Conservation (phyloP, 2,888 invertebrate species). For the Heliconius ethilla region DNA sequence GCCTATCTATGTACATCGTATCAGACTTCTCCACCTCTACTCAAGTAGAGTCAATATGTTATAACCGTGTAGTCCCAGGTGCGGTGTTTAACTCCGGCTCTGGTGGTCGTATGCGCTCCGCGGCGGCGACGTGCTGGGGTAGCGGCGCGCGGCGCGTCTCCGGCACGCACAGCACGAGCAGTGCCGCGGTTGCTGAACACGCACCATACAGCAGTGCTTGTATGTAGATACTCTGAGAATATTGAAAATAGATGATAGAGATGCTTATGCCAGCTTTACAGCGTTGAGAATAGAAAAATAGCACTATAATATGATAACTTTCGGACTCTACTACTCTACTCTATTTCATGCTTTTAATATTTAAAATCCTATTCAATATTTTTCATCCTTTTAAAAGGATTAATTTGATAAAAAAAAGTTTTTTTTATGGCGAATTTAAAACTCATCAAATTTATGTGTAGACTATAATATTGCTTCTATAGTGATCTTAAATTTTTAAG, state of each 20-base stretch:
- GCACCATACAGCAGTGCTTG: constrained; percentile 77
- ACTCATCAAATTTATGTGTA: no score
- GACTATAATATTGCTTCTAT: not conserved
- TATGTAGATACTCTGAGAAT: constrained; percentile 57
- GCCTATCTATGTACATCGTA: not conserved
- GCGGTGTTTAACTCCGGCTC: constrained; percentile 33
- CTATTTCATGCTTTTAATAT: no score
- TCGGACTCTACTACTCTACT: no score
- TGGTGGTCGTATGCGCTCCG: constrained; percentile 58
- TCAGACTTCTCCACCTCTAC: not conserved
- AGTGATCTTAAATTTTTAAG: not conserved
- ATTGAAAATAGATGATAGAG: no score
- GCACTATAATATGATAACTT: no score
- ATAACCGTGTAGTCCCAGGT: constrained; percentile 21
- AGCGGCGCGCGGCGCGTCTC: constrained; percentile 82
- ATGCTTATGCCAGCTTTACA: no score
- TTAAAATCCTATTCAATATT: no score
- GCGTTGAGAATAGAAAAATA: no score
- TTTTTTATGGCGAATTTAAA: no score
- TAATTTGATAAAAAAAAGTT: no score
- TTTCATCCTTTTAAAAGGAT: no score
- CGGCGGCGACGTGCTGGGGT: constrained; percentile 78
- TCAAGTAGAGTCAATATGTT: not conserved
- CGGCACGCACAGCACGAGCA: constrained; percentile 80
- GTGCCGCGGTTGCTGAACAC: constrained; percentile 68